Evolutionary conservation across 2,113 vertebrate genomes (phyloP).

Genomic region (Gasterosteus nipponicus): DNA sequence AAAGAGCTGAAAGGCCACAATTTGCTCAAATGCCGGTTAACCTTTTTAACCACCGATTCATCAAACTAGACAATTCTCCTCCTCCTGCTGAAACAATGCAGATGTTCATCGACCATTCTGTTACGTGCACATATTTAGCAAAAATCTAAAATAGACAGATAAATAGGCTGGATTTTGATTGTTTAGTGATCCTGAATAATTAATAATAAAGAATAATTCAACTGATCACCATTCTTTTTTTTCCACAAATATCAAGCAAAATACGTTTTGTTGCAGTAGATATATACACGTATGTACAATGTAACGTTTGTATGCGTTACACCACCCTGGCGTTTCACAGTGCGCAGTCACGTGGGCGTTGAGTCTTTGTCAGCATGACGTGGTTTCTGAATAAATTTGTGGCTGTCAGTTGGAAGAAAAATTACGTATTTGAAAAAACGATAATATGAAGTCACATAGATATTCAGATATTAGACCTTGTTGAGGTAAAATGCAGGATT

Average conservation of each 20-base stretch:
- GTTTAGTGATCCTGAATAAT: background rate
- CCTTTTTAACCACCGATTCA: background rate
- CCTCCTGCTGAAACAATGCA: background rate
- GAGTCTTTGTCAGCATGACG: background rate
- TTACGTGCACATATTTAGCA: background rate
- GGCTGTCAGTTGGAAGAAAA: slow-evolving; percentile 1
- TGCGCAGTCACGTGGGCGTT: slow-evolving; percentile 34
- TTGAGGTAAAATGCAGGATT: slow-evolving; percentile 9
- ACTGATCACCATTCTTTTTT: background rate
- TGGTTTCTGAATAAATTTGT: background rate
- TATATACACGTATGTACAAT: slow-evolving; percentile 10
- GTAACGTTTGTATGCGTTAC: background rate
- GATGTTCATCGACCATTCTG: slow-evolving; percentile 1
- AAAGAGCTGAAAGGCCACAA: background rate
- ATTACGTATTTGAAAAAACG: background rate
- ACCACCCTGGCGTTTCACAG: slow-evolving; percentile 32
- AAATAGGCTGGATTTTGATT: background rate
- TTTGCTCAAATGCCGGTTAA: background rate
- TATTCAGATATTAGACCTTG: background rate
- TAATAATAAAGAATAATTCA: background rate
- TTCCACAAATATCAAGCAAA: slow-evolving; percentile 28
- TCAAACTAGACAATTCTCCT: background rate
- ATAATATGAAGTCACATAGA: slow-evolving; percentile 18
- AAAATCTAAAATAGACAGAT: background rate
- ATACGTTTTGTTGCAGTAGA: slow-evolving; percentile 16